phyloP scores from a whole-genome alignment of 2,888 invertebrate species.

The Neelides folsomi region DNA sequence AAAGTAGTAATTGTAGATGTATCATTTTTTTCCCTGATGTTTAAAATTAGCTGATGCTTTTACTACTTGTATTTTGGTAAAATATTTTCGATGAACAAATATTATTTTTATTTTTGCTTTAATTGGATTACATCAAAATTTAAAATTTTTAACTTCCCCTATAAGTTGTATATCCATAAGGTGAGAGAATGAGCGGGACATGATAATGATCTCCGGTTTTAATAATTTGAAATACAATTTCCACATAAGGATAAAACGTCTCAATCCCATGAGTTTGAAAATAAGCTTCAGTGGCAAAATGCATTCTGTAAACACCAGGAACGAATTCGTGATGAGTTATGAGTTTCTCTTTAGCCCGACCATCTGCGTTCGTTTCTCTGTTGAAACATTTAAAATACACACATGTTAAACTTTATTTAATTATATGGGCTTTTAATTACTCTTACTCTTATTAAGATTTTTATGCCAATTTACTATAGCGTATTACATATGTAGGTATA shows the following conservation, averaged over 20 bases:
- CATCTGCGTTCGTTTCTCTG: slow-evolving; percentile 44
- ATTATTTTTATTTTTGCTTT: too few relatives aligned
- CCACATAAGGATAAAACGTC: slow-evolving; percentile 58
- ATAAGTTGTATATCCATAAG: slow-evolving; percentile 65
- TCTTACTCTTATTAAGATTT: too few relatives aligned
- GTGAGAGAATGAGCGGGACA: slow-evolving; percentile 59
- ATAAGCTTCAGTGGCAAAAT: slow-evolving; percentile 59
- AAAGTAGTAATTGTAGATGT: too few relatives aligned
- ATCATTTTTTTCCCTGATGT: too few relatives aligned
- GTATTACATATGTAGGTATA: too few relatives aligned
- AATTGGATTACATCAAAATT: too few relatives aligned
- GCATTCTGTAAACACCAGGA: slow-evolving; percentile 57
- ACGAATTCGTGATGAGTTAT: slow-evolving; percentile 47
- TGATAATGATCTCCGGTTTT: slow-evolving; percentile 54
- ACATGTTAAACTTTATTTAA: too few relatives aligned
- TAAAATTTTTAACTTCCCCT: slow-evolving; percentile 43
- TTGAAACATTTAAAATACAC: slow-evolving; percentile 5
- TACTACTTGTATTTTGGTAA: too few relatives aligned
- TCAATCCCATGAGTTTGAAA: slow-evolving; percentile 40
- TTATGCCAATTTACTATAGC: too few relatives aligned
- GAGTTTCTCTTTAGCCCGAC: slow-evolving; percentile 50
- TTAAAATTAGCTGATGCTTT: too few relatives aligned
- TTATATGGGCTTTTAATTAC: too few relatives aligned
- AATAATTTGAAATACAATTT: slow-evolving; percentile 57
- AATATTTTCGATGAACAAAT: too few relatives aligned